Conservation (phyloP, 2,113 vertebrate species). For the Colius striatus region DNA sequence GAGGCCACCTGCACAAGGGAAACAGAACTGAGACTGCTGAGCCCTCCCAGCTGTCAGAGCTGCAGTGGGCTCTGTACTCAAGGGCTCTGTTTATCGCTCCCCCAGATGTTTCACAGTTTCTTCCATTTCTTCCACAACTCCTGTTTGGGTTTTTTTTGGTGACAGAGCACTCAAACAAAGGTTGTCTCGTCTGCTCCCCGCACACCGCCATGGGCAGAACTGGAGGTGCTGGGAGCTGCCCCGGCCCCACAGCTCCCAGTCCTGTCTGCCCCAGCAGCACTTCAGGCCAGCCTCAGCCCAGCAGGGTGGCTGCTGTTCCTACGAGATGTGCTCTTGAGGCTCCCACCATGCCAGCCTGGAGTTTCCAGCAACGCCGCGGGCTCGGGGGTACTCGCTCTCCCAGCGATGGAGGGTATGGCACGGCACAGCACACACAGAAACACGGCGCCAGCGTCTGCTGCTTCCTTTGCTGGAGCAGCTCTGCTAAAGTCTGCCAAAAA, state of each 20-base stretch:
- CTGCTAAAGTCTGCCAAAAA: background rate
- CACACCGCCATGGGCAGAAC: background rate
- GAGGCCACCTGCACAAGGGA: background rate
- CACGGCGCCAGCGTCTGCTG: background rate
- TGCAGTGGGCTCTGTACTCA: accelerated
- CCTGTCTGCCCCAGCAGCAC: background rate
- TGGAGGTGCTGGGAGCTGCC: background rate
- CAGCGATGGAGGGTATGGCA: background rate
- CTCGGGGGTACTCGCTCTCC: accelerated
- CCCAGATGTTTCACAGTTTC: accelerated
- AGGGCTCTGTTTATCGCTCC: background rate
- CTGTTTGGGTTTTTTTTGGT: background rate
- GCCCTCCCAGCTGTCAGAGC: background rate
- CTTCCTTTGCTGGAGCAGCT: background rate
- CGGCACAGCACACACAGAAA: background rate
- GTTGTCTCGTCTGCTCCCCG: background rate
- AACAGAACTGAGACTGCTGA: background rate
- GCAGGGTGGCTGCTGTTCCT: background rate
- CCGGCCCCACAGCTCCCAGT: too few relatives aligned
- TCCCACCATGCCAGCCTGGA: background rate
- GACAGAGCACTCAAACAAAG: background rate
- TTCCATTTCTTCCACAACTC: background rate
- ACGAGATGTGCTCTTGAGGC: accelerated
- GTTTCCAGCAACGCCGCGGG: accelerated
- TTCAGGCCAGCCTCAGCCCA: background rate